Evolutionary conservation across 2,888 invertebrate genomes (phyloP), one percentile per base, ranked within the genome.

Genomic region (Acanthoscelides obtectus): DNA sequence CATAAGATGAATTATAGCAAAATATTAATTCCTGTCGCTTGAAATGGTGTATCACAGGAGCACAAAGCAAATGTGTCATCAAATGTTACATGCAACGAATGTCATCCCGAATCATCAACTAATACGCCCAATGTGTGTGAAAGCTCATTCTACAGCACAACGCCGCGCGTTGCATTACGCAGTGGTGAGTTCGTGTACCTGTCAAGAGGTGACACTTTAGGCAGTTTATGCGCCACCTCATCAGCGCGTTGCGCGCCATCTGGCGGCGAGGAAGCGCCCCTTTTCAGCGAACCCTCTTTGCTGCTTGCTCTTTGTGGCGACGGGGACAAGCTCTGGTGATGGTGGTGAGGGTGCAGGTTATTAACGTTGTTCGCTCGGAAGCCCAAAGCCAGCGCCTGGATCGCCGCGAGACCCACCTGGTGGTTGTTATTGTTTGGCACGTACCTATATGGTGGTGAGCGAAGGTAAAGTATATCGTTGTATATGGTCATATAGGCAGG

Each of bases 361-460:
- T 83, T 84, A 78, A 83, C 84, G 21, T 84, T 82, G 68, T 84
- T 83, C 78, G 85, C 85, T 72, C 85, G 81, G 77, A 85, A 81
- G 75, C 85, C 85, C 71, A 86, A 79, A 74, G 92, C 93, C 76
- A 93, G 88, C 81, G 93, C 92, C 80, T 93, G 91, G 79, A 94
- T 92, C 78, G 93, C 93, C 69, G 93, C 93, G 81, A 93, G 86
- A 25, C 93, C 93, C 76, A 93, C 93, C 74, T 92, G 92, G 85
- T 92, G 92, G 82, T 89, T 90, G 80, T 86, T 86, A 85, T 90
- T 90, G 84, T 89, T 89, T 80, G 87, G 86, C 78, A 84, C 85
- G 66, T 76, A 75, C 45, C 45, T 45, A 45, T 12, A 45, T 12
- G 17, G 3, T 6, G 25, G 25, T 25, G 25, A 25, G 25, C 25